Conservation (phyloP, 1,140 invertebrate genomes). For the Penaeus japonicus region DNA sequence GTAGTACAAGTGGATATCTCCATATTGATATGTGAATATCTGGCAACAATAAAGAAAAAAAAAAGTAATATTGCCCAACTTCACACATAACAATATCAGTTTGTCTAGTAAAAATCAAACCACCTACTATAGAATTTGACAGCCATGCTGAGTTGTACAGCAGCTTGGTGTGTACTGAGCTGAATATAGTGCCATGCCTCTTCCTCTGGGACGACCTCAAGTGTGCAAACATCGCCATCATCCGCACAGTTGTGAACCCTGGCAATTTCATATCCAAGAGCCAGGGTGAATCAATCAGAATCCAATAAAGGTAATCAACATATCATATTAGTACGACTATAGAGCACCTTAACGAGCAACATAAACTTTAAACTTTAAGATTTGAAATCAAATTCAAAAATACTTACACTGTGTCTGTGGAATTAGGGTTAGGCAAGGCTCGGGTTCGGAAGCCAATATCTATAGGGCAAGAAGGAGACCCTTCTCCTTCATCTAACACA, state of each 20-base stretch:
- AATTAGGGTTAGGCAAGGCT: conserved; percentile 44
- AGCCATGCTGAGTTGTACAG: conserved; percentile 27
- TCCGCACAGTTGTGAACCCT: conserved; percentile 51
- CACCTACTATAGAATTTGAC: conserved; percentile 35
- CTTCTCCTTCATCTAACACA: conserved; percentile 1
- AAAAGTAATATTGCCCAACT: too few relatives aligned
- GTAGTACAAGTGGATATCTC: too few relatives aligned
- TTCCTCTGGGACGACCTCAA: conserved; percentile 56
- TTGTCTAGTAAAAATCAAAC: neutral
- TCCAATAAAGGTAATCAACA: too few relatives aligned
- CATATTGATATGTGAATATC: too few relatives aligned
- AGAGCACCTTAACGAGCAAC: too few relatives aligned
- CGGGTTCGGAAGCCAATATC: conserved; percentile 40
- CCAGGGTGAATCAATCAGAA: too few relatives aligned
- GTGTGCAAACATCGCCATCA: conserved; percentile 17
- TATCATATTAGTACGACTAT: too few relatives aligned
- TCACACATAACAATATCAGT: too few relatives aligned
- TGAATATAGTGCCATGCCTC: conserved; percentile 59
- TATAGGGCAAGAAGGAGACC: conserved; percentile 21
- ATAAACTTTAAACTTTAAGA: neutral
- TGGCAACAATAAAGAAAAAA: neutral
- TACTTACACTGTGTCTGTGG: conserved; percentile 53
- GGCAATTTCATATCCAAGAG: too few relatives aligned
- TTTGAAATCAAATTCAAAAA: neutral
- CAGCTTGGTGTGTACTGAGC: conserved; percentile 6